A percentile compares a stretch with the other conserved stretches of the same genome.
phyloP scores from a whole-genome alignment of 2,888 invertebrate genomes.

The Volucella zonaria region DNA sequence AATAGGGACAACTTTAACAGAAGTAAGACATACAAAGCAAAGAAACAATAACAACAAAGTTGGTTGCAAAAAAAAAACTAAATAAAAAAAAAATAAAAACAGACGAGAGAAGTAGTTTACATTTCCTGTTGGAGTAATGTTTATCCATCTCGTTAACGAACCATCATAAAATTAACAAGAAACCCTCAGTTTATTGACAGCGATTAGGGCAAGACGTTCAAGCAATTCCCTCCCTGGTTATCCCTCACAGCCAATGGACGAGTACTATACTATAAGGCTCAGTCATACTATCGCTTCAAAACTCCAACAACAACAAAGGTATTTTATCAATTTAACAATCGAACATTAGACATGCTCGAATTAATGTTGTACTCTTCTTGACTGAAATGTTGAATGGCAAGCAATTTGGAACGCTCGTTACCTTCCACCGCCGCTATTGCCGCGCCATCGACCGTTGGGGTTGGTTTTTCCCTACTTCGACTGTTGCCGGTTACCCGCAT shows the following conservation, averaged over 20 bases:
- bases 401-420: constrained; percentile 71
- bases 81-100: constrained; percentile 9
- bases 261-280: too few relatives aligned
- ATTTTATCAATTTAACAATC: constrained; percentile 73
- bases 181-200: constrained; percentile 72
- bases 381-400: constrained; percentile 71
- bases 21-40: too few relatives aligned
- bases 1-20: constrained; percentile 9
- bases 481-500: constrained; percentile 20
- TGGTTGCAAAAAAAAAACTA: constrained; percentile 15
- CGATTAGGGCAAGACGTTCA: constrained; percentile 67
- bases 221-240: constrained; percentile 38
- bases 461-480: constrained; percentile 3
- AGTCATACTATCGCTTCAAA: neutral
- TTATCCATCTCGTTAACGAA: constrained; percentile 71
- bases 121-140: constrained; percentile 57
- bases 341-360: constrained; percentile 73
- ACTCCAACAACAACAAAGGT: constrained; percentile 48
- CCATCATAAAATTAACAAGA: constrained; percentile 73
- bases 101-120: constrained; percentile 46
- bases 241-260: neutral
- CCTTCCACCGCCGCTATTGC: constrained; percentile 27
- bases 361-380: constrained; percentile 67
- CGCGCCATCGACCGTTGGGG: neutral
- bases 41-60: neutral